A percentile compares a stretch with the other conserved stretches of the same genome.
Conservation (phyloP, 2,888 invertebrate species). For the Apodemia mormo region DNA sequence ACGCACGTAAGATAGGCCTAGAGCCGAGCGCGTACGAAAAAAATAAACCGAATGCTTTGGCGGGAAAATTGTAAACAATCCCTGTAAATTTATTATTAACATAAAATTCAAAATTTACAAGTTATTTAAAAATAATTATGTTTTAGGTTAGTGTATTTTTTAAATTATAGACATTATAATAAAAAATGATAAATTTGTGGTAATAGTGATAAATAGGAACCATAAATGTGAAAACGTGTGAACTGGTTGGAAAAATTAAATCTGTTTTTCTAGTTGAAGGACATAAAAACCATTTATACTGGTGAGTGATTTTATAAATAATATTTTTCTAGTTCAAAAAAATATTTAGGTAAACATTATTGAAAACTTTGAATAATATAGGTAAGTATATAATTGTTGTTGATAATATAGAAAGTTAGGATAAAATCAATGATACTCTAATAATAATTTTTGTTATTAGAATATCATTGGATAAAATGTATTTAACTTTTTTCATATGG, state of each 20-base stretch:
- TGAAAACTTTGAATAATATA: too few species aligned
- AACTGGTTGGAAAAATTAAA: slow-evolving; percentile 28
- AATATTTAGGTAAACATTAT: too few species aligned
- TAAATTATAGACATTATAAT: too few species aligned
- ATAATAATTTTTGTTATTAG: too few species aligned
- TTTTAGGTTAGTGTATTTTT: neutral
- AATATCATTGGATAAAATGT: too few species aligned
- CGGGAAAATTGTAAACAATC: slow-evolving; percentile 56
- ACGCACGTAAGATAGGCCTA: slow-evolving; percentile 50
- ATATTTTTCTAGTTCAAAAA: neutral
- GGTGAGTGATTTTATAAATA: slow-evolving; percentile 3
- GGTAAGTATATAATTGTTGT: too few species aligned
- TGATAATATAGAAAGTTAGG: too few species aligned
- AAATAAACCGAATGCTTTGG: slow-evolving; percentile 47
- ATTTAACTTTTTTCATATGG: too few species aligned
- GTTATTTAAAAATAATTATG: neutral
- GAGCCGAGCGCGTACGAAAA: slow-evolving; percentile 37
- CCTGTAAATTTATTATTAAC: slow-evolving; percentile 10
- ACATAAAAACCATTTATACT: slow-evolving; percentile 23
- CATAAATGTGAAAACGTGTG: slow-evolving; percentile 25
- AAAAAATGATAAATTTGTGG: too few species aligned
- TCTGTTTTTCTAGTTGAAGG: neutral
- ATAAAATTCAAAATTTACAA: slow-evolving; percentile 10
- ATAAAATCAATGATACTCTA: too few species aligned
- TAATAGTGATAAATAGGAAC: too few species aligned